Conservation (phyloP, 2,888 invertebrate genomes). For the Dicyrtoma fusca region DNA sequence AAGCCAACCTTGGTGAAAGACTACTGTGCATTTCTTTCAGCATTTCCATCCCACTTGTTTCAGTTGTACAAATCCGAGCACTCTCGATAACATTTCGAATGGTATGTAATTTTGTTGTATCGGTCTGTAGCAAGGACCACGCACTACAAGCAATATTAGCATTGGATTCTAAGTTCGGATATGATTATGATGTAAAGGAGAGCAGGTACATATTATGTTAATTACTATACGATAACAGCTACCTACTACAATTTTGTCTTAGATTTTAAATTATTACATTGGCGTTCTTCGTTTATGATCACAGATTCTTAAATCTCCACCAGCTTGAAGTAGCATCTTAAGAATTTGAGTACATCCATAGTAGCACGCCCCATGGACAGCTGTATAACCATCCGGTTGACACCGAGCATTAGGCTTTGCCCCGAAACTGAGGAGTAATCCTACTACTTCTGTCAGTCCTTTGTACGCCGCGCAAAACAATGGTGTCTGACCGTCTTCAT, state of each 20-base stretch:
- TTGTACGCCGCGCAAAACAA: constrained; percentile 60
- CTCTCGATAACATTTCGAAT: constrained; percentile 52
- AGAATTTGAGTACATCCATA: constrained; percentile 59
- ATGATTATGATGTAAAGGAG: background rate
- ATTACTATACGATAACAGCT: background rate
- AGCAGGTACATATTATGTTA: background rate
- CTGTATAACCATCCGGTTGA: constrained; percentile 59
- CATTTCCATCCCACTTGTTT: constrained; percentile 42
- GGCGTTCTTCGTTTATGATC: constrained; percentile 60
- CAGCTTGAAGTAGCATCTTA: constrained; percentile 59
- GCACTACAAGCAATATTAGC: constrained; percentile 40
- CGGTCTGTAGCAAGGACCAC: constrained; percentile 53
- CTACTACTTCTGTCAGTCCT: constrained; percentile 58
- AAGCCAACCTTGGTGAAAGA: constrained; percentile 27
- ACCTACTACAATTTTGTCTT: too few species aligned
- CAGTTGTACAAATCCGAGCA: constrained; percentile 48
- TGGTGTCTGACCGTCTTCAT: constrained; percentile 60
- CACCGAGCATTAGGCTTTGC: constrained; percentile 62
- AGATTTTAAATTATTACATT: constrained; percentile 37
- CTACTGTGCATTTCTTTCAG: constrained; percentile 37
- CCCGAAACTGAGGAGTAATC: constrained; percentile 59
- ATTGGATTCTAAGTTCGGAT: background rate
- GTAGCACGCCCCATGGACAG: constrained; percentile 61
- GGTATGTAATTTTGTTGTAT: constrained; percentile 41
- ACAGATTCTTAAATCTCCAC: constrained; percentile 61